Evolutionary conservation across 2,888 invertebrate species (phyloP), one percentile per base, ranked within the genome.

Genomic region (Diploptera punctata): DNA sequence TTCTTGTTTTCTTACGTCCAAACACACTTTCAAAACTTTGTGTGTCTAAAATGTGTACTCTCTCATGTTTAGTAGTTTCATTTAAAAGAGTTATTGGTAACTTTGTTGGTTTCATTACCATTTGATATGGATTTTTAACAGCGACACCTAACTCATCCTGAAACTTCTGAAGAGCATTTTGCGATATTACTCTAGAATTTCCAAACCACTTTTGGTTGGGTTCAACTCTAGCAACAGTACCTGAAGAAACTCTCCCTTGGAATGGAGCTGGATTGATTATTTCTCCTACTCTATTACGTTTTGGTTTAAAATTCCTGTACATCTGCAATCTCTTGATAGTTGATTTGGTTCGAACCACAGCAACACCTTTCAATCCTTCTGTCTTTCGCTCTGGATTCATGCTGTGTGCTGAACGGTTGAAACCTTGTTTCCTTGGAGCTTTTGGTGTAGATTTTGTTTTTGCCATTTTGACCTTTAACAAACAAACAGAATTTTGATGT

Each of bases 171-270:
- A 95, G 81, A 0, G 94, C 92, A 79, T 88, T 91, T 84, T 99
- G 99, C 0, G 97, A 93, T 77, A 99, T 96, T 0, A 99, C 98
- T 75, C 98, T 88, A 0, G 99, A 98, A 82, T 99, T 99, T 18
- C 98, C 98, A 83, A 99, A 99, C 99, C 99, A 99, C 82, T 94
- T 96, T 79, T 97, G 95, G 78, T 95, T 98, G 1, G 99, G 99
- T 83, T 98, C 99, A 0, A 99, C 95, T 73, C 99, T 88, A 33
- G 98, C 96, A 81, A 93, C 90, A 0, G 95, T 92, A 26, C 99
- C 99, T 38, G 97, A 91, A 16, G 93, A 86, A 24, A 97, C 84
- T 84, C 91, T 91, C 60, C 93, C 93, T 84, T 99, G 99, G 82
- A 97, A 99, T 0, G 99, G 98, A 0, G 99, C 99, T 31, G 98